Evolutionary conservation across 2,113 vertebrate species (phyloP).

Genomic region (Salvelinus fontinalis): DNA sequence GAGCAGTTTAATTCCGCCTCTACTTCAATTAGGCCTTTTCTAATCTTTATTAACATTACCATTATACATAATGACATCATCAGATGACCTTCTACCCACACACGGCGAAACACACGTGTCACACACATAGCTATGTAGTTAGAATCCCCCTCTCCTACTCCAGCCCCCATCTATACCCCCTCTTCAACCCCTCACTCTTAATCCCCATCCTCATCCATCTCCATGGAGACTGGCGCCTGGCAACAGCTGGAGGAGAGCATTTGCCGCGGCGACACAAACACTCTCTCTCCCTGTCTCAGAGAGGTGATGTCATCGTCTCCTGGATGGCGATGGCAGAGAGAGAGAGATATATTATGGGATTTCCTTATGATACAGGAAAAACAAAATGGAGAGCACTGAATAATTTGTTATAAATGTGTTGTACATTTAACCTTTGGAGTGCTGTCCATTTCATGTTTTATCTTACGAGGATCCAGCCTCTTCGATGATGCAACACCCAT

Average conservation of each 20-base stretch:
- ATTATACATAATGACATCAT: slow-evolving; percentile 39
- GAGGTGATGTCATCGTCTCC: neutral
- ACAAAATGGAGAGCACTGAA: no score
- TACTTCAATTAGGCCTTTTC: slow-evolving; percentile 31
- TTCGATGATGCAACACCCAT: no score
- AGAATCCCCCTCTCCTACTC: no score
- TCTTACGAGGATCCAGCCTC: no score
- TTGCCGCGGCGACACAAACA: slow-evolving; percentile 64
- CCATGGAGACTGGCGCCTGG: slow-evolving; percentile 81
- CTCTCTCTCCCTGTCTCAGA: slow-evolving; percentile 6
- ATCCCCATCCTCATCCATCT: slow-evolving; percentile 59
- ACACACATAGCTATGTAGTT: no score
- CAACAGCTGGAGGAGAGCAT: slow-evolving; percentile 76
- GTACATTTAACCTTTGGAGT: no score
- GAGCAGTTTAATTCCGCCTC: slow-evolving; percentile 29
- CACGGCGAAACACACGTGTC: no score
- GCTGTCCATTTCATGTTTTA: neutral
- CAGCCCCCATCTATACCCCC: neutral
- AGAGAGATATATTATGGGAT: neutral
- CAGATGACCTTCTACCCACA: no score
- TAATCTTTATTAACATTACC: slow-evolving; percentile 37
- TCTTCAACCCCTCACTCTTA: slow-evolving; percentile 33
- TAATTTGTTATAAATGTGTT: no score
- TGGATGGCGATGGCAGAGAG: neutral
- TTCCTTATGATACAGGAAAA: neutral